Percentiles rank a stretch among this genome's conserved stretches.
phyloP scores from a whole-genome alignment of 1,140 invertebrate species.

The Pogonus chalceus region DNA sequence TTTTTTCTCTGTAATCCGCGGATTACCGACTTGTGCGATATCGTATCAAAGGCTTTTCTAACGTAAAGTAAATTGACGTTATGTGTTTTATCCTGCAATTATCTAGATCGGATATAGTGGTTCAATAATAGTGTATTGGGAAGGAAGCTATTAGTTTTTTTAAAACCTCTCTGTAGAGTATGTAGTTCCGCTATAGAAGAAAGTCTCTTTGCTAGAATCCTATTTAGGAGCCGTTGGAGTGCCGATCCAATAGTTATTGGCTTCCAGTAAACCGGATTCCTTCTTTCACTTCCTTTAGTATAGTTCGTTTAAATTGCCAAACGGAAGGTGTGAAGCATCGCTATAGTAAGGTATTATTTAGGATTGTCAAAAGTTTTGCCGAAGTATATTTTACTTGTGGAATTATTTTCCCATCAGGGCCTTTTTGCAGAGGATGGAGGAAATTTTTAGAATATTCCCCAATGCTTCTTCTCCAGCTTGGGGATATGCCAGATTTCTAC shows the following conservation, averaged over 20 bases:
- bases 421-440: too few species aligned
- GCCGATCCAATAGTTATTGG: slow-evolving; percentile 35
- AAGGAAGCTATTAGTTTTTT: slow-evolving; percentile 25
- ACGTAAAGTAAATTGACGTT: slow-evolving; percentile 29
- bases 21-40: slow-evolving; percentile 24
- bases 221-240: slow-evolving; percentile 26
- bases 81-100: slow-evolving; percentile 21
- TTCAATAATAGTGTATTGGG: slow-evolving; percentile 30
- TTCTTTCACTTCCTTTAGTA: slow-evolving; percentile 14
- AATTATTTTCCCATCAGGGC: too few species aligned
- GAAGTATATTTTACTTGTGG: too few species aligned
- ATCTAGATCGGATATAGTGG: slow-evolving; percentile 24
- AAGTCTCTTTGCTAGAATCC: slow-evolving; percentile 27
- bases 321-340: too few species aligned
- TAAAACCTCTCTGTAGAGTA: slow-evolving; percentile 27
- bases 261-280: slow-evolving; percentile 18
- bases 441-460: too few species aligned
- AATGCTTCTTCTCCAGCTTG: too few species aligned
- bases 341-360: too few species aligned
- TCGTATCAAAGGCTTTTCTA: slow-evolving; percentile 29
- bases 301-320: too few species aligned
- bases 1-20: slow-evolving; percentile 17
- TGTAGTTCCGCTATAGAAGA: slow-evolving; percentile 21
- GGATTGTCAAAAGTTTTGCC: too few species aligned
- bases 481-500: too few species aligned